Evolutionary conservation across 2,797 vertebrate genomes (phyloP).

Genomic region (Linurgus olivaceus): DNA sequence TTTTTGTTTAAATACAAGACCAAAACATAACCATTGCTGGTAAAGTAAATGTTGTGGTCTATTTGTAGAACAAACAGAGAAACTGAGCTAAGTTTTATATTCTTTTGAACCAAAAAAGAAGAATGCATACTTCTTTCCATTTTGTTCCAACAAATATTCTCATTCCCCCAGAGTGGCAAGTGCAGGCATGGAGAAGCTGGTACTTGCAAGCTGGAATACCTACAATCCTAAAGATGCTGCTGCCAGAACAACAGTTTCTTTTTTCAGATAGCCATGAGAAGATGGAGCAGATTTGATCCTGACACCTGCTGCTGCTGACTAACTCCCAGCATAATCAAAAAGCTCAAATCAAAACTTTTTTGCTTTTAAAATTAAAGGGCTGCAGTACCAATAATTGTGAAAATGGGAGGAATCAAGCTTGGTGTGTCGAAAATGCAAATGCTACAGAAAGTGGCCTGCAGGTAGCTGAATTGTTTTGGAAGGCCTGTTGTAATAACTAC

Average conservation of each 20-base stretch:
- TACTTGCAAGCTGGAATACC: neutral
- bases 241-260: neutral
- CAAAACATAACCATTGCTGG: neutral
- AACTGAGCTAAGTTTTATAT: neutral
- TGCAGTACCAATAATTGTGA: neutral
- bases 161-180: neutral
- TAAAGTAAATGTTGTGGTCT: neutral
- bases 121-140: neutral
- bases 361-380: neutral
- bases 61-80: neutral
- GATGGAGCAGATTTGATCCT: neutral
- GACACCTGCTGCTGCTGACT: neutral
- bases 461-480: neutral
- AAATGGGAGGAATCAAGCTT: neutral
- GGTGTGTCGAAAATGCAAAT: neutral
- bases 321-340: neutral
- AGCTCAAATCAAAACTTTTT: neutral
- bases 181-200: neutral
- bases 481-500: neutral
- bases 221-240: rapidly evolving
- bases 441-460: neutral
- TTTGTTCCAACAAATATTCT: neutral
- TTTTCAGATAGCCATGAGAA: neutral
- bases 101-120: neutral
- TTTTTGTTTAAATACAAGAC: neutral